A percentile compares a stretch with the other conserved stretches of the same genome.
phyloP scores from a whole-genome alignment of 2,888 invertebrate species.

The Epirrhoe tristata region DNA sequence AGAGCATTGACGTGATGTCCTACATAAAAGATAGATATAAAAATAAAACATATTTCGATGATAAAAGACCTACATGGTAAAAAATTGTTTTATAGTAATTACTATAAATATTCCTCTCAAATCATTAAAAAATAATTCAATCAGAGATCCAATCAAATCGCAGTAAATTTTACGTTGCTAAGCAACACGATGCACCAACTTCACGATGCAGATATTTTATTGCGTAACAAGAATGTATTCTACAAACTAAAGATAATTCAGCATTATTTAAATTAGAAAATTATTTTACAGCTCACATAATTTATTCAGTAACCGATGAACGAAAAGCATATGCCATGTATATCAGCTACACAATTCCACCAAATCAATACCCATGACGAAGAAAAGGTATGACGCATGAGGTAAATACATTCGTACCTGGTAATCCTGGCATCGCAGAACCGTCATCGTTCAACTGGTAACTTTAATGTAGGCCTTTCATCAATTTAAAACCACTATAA shows the following conservation, averaged over 20 bases:
- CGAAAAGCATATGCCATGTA: conserved; percentile 19
- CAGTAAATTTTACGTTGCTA: conserved; percentile 61
- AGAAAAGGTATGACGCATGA: conserved; percentile 44
- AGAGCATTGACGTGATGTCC: too few relatives aligned
- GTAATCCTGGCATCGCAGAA: conserved; percentile 33
- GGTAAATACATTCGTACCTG: conserved; percentile 38
- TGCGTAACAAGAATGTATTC: conserved; percentile 41
- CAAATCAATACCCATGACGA: conserved; percentile 62
- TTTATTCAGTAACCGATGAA: conserved; percentile 14
- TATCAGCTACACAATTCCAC: conserved; percentile 48
- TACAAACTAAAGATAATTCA: not conserved
- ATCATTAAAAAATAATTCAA: not conserved
- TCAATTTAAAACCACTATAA: conserved; percentile 23
- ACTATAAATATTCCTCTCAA: not conserved
- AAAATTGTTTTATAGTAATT: too few relatives aligned
- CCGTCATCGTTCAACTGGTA: conserved; percentile 30
- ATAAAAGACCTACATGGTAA: too few relatives aligned
- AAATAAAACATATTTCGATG: too few relatives aligned
- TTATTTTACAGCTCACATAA: not conserved
- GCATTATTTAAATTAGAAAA: conserved; percentile 1
- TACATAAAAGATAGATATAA: too few relatives aligned
- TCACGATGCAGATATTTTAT: conserved; percentile 60
- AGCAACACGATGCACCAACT: conserved; percentile 76
- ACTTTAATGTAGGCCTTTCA: conserved; percentile 34
- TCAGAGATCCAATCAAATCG: not conserved